These are phyloP conservation scores for Sarcophaga subvicina DNA, from an alignment of 2,888 invertebrate genomes.

Conservation along the genomic window DNA sequence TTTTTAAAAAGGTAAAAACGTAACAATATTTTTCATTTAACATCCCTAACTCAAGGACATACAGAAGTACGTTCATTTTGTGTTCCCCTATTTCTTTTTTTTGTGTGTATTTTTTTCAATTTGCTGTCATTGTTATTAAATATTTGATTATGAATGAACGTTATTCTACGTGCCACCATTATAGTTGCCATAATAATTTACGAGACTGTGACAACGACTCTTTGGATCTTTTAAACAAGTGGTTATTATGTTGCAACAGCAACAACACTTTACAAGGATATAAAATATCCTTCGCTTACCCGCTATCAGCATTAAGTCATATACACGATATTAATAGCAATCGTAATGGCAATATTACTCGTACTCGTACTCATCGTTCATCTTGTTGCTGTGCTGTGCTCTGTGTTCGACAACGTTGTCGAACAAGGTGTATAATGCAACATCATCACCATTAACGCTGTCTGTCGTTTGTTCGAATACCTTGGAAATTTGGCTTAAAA, in stretches of 20 bases:
- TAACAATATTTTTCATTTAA: not conserved
- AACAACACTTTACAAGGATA: not conserved
- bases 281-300: not conserved
- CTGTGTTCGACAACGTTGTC: not conserved
- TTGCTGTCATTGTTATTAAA: slow-evolving; percentile 61
- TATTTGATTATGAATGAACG: slow-evolving; percentile 62
- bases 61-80: too few relatives aligned
- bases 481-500: not conserved
- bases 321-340: slow-evolving; percentile 3
- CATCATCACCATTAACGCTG: not conserved
- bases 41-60: not conserved
- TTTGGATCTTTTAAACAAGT: not conserved
- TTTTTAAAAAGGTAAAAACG: too few relatives aligned
- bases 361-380: not conserved
- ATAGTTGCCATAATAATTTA: not conserved
- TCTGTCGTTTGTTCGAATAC: not conserved
- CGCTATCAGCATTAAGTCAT: not conserved
- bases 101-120: slow-evolving; percentile 32
- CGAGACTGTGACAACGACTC: not conserved
- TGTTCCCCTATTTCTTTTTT: slow-evolving; percentile 16
- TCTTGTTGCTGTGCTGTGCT: not conserved
- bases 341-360: not conserved
- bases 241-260: not conserved
- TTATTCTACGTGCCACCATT: slow-evolving; percentile 56
- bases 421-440: not conserved